Evolutionary conservation across 2,888 invertebrate genomes (phyloP).

Genomic region (Hoplodrina ambigua): DNA sequence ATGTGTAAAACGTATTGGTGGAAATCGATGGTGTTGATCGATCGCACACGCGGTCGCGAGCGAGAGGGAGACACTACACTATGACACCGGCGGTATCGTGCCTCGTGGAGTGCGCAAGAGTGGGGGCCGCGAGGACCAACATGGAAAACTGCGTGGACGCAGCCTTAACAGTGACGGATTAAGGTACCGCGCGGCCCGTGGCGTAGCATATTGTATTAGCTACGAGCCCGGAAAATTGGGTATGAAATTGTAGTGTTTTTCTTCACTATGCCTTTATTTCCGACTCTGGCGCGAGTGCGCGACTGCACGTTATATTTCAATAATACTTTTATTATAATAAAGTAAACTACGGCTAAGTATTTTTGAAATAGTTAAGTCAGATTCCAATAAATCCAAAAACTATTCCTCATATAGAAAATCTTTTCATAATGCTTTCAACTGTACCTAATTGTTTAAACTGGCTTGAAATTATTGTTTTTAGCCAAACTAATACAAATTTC

Average conservation of each 20-base stretch:
- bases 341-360: too few relatives aligned
- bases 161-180: slow-evolving; percentile 67
- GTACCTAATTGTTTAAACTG: background rate
- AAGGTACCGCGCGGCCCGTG: slow-evolving; percentile 22
- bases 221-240: slow-evolving; percentile 25
- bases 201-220: background rate
- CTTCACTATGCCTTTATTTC: background rate
- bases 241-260: slow-evolving; percentile 1
- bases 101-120: slow-evolving; percentile 74
- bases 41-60: slow-evolving; percentile 80
- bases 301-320: too few relatives aligned
- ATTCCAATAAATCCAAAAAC: too few relatives aligned
- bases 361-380: too few relatives aligned
- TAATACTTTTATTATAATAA: too few relatives aligned
- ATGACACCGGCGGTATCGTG: slow-evolving; percentile 65
- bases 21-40: slow-evolving; percentile 76
- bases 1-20: slow-evolving; percentile 79
- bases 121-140: slow-evolving; percentile 82
- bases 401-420: too few relatives aligned
- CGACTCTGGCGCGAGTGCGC: too few relatives aligned
- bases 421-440: too few relatives aligned
- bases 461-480: background rate
- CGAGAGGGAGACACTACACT: slow-evolving; percentile 80
- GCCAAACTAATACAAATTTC: background rate
- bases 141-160: slow-evolving; percentile 83